Conservation (phyloP, 2,888 invertebrate species). For the Plebejus argus region DNA sequence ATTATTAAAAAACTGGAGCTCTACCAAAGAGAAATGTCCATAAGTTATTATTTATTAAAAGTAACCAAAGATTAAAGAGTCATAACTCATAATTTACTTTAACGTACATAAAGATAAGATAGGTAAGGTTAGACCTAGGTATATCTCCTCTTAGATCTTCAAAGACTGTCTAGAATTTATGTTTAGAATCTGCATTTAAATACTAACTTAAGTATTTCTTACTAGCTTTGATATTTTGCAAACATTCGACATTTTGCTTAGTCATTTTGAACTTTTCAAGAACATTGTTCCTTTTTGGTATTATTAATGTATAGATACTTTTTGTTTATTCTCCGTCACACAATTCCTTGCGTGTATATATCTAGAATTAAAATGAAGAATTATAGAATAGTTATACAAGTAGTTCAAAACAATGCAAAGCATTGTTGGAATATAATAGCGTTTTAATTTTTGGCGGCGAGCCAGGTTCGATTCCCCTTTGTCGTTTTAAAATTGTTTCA, state of each 20-base stretch:
- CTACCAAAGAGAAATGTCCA: not conserved
- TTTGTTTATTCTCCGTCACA: no score
- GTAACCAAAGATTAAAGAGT: not conserved
- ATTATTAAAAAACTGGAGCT: no score
- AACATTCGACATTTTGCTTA: not conserved
- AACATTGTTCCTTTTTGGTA: no score
- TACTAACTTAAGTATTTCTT: not conserved
- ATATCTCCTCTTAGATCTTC: not conserved
- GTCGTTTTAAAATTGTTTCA: not conserved
- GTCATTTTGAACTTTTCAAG: not conserved
- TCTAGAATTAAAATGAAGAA: not conserved
- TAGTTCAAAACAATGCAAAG: not conserved
- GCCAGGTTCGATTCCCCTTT: not conserved
- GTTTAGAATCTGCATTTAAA: conserved; percentile 8
- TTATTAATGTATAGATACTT: no score
- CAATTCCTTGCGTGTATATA: no score
- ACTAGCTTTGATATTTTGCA: not conserved
- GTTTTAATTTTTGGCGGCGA: not conserved
- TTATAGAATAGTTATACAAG: not conserved
- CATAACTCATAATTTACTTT: not conserved
- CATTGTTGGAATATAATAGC: not conserved
- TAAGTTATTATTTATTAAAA: not conserved
- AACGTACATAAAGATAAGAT: not conserved
- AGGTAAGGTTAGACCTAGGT: not conserved
- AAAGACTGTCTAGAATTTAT: conserved; percentile 18